Conservation (phyloP, 2,797 vertebrate genomes). For the Catharus ustulatus region DNA sequence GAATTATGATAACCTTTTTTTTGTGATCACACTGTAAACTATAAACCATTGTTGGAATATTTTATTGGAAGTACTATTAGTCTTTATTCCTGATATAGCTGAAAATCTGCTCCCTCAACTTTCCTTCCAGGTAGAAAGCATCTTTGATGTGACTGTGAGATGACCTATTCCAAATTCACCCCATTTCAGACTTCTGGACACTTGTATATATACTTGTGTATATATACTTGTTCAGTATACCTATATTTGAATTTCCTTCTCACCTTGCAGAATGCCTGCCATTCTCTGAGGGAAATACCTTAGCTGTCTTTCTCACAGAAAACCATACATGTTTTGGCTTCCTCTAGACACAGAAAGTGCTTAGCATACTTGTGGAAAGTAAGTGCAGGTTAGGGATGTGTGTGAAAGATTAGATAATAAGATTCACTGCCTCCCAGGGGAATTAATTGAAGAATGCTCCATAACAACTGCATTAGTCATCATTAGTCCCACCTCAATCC, state of each 20-base stretch:
- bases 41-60: neutral
- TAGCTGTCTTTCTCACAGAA: neutral
- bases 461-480: conserved; percentile 52
- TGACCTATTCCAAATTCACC: neutral
- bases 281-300: neutral
- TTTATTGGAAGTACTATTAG: neutral
- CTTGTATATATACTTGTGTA: no score
- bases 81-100: neutral
- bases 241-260: neutral
- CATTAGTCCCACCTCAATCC: conserved; percentile 1
- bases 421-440: neutral
- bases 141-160: neutral
- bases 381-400: neutral
- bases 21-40: neutral
- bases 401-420: conserved; percentile 49
- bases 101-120: neutral
- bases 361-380: neutral
- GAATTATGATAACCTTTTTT: neutral
- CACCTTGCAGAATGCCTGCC: neutral
- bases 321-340: neutral
- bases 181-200: neutral
- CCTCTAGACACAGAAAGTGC: neutral
- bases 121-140: neutral
- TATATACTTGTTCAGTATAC: neutral
- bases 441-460: conserved; percentile 35